Percentiles rank a stretch among this genome's conserved stretches.
Evolutionary conservation across 2,113 vertebrate genomes (phyloP).

Genomic region (Etia nguti): DNA sequence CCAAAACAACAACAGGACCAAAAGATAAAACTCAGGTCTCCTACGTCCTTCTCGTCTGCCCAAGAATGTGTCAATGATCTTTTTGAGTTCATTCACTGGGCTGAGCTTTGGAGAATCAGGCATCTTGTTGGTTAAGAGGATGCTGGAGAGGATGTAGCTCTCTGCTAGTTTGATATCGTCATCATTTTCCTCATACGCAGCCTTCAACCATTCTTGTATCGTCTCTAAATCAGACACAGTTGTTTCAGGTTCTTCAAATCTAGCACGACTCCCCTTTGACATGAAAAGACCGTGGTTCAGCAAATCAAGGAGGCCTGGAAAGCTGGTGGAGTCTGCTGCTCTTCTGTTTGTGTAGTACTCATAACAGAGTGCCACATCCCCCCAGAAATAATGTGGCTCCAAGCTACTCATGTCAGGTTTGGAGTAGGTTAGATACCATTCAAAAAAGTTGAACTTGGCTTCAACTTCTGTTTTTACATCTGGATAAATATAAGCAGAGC

Average conservation of each 20-base stretch:
- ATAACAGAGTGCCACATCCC: background rate
- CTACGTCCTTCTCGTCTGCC: fast-evolving
- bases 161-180: background rate
- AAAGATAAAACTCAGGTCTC: conserved; percentile 45
- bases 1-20: conserved; percentile 54
- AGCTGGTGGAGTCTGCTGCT: conserved; percentile 19
- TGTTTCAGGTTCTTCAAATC: background rate
- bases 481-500: background rate
- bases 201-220: background rate
- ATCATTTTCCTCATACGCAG: background rate
- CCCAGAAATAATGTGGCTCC: background rate
- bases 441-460: conserved; percentile 36
- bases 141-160: conserved; percentile 41
- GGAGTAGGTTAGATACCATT: conserved; percentile 45
- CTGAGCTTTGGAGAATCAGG: background rate
- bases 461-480: background rate
- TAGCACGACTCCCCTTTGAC: background rate
- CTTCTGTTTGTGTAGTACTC: background rate
- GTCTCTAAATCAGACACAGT: background rate
- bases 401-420: background rate
- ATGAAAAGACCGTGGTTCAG: background rate
- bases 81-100: background rate
- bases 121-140: conserved; percentile 29
- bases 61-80: background rate
- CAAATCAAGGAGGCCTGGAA: conserved; percentile 18